phyloP scores from a whole-genome alignment of 2,113 vertebrate genomes.

The Calyptomena viridis region DNA sequence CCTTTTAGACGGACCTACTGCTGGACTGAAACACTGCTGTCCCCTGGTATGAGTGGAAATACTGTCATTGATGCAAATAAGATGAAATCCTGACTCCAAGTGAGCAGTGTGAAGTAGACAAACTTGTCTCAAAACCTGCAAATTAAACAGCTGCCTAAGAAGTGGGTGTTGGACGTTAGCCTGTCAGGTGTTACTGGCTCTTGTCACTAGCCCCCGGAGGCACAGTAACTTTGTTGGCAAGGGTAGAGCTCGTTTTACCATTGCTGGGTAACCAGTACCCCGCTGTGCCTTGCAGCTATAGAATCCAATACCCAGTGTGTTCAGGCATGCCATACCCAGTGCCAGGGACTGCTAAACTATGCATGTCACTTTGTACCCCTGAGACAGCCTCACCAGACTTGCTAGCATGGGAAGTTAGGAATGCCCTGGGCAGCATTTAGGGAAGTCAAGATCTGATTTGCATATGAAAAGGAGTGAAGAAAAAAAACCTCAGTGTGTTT shows the following conservation, averaged over 20 bases:
- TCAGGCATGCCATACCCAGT: background rate
- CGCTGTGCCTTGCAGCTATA: background rate
- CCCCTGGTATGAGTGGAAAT: background rate
- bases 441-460: background rate
- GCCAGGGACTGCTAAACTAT: background rate
- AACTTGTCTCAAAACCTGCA: background rate
- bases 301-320: rapidly evolving
- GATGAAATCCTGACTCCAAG: background rate
- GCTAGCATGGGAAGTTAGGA: background rate
- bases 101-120: background rate
- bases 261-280: background rate
- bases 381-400: rapidly evolving
- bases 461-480: background rate
- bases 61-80: background rate
- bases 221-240: background rate
- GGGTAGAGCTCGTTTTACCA: rapidly evolving
- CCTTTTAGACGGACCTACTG: background rate
- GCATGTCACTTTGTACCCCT: background rate
- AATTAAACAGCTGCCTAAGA: background rate
- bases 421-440: background rate
- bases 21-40: background rate
- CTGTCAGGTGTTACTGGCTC: background rate
- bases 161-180: background rate
- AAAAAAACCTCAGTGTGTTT: background rate
- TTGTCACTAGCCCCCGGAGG: background rate